These are phyloP conservation scores for Trogon melanurus DNA, from an alignment of 2,113 vertebrate species.

Conservation along the genomic window DNA sequence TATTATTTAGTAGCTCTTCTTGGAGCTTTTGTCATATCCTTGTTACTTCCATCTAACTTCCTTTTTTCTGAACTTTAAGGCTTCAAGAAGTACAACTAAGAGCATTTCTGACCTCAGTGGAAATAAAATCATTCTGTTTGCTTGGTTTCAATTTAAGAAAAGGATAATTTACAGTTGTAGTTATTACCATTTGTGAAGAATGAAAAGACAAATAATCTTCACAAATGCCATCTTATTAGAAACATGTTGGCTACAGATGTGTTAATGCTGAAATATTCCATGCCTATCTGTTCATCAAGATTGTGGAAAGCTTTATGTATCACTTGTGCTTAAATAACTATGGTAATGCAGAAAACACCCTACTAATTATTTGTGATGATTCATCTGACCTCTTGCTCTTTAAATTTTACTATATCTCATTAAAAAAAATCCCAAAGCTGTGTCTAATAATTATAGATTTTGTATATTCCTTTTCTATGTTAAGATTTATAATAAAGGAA, in stretches of 20 bases:
- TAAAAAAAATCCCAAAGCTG: neutral
- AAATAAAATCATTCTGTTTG: constrained; percentile 43
- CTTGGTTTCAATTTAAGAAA: constrained; percentile 52
- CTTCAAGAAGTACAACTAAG: neutral
- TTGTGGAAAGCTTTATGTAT: neutral
- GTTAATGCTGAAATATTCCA: constrained; percentile 26
- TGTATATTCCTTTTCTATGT: neutral
- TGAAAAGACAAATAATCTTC: constrained; percentile 31
- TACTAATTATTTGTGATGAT: neutral
- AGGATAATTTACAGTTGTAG: constrained; percentile 40
- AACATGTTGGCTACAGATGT: constrained; percentile 53
- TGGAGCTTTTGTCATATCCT: neutral
- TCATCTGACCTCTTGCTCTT: constrained; percentile 1
- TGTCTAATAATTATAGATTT: neutral
- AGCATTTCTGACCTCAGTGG: constrained; percentile 25
- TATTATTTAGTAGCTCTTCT: constrained; percentile 1
- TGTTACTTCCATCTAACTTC: neutral
- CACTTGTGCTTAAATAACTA: neutral
- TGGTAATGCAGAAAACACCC: neutral
- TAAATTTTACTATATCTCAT: neutral
- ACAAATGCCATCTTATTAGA: constrained; percentile 8
- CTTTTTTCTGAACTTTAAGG: neutral
- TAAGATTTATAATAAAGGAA: neutral
- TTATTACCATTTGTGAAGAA: constrained; percentile 28
- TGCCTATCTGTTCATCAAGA: neutral